Percentiles rank a stretch among this genome's conserved stretches.
phyloP scores from a whole-genome alignment of 2,113 vertebrate genomes.

The human region GRCh38 chrX:64211001-64211500 shows the following conservation, averaged over 20 bases:
- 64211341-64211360: not conserved
- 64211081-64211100: not conserved
- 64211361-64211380: not conserved
- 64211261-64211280: not conserved
- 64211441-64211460: not conserved
- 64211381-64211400: not conserved
- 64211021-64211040: not conserved
- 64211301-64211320: not conserved
- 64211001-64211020: conserved; percentile 11
- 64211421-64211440: not conserved
- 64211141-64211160: not conserved
- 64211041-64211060: not conserved
- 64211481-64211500: not conserved
- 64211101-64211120: not conserved
- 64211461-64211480: not conserved
- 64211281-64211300: not conserved
- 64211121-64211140: not conserved
- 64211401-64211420: not conserved
- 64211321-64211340: conserved; percentile 19
- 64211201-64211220: not conserved
- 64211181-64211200: not conserved
- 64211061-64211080: not conserved
- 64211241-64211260: not conserved
- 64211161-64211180: not conserved
- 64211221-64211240: not conserved